Base-by-base conservation (phyloP, 2,888 invertebrate genomes). In the Callinectes sapidus region DNA sequence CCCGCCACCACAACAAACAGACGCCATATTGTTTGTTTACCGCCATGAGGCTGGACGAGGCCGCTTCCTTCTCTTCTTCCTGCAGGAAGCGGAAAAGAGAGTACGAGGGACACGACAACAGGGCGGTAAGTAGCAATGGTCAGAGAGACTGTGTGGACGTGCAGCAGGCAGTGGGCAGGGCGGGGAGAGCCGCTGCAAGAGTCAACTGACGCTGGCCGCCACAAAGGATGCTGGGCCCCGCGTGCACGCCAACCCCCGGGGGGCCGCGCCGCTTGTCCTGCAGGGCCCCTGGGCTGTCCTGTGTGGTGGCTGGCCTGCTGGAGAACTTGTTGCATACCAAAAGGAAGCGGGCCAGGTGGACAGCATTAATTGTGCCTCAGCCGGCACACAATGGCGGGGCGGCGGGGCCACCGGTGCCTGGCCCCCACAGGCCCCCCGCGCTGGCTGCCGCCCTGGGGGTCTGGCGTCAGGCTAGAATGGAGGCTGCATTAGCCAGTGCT, bases 31-130 rank as follows among this genome's bases (percentile, higher is more conserved):
- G 81, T 81, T 81, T 81, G 35, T 81, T 81, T 81, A 81, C 81
- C 81, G 81, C 81, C 81, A 81, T 81, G 87, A 87, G 87, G 55
- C 54, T 55, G 54, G 55, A 55, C 48, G 87, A 87, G 87, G 81
- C 81, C 81, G 81, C 81, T 32, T 81, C 81, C 3, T 81, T 81
- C 81, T 81, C 81, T 81, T 81, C 81, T 35, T 81, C 81, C 81
- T 81, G 81, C 81, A 87, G 87, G 55, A 55, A 87, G 87, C 48
- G 87, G 39, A 55, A 87, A 39, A 87, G 87, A 32, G 87, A 87
- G n/a, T 55, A n/a, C 28, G 87, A 87, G 54, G 55, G 87, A 54
- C 16, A 87, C 28, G 42, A 55, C n/a, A 55, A 54, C 28, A 87
- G 87, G 48, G 87, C 48, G 87, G 55, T 48, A 28, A 42, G 55